Percentiles rank a stretch among this genome's conserved stretches.
phyloP scores from a whole-genome alignment of 2,888 invertebrate genomes.

The Xestia rhomboidea region DNA sequence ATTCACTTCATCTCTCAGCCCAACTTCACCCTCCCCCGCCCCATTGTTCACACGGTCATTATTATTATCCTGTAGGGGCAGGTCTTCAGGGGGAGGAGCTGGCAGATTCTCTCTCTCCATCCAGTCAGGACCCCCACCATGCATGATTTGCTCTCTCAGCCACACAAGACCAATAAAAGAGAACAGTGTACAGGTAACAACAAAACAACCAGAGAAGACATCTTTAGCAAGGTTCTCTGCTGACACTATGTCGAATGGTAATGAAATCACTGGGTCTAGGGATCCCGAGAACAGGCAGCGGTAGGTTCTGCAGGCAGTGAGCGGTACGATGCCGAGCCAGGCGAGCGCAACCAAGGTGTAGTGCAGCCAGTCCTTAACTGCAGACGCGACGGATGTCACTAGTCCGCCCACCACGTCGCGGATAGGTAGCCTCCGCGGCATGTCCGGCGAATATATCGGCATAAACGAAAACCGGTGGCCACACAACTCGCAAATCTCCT shows the following conservation, averaged over 20 bases:
- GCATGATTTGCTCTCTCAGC: conserved; percentile 99
- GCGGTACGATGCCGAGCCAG: conserved; percentile 99
- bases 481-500: conserved; percentile 99
- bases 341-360: conserved; percentile 99
- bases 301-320: conserved; percentile 99
- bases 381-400: conserved; percentile 96
- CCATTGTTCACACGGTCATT: conserved; percentile 87
- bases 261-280: conserved; percentile 95
- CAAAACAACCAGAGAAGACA: conserved; percentile 98
- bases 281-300: conserved; percentile 97
- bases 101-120: conserved; percentile 93
- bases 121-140: conserved; percentile 99
- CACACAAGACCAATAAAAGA: conserved; percentile 99
- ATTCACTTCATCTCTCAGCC: conserved; percentile 81
- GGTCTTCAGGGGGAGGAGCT: conserved; percentile 87
- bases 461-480: conserved; percentile 99
- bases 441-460: conserved; percentile 99
- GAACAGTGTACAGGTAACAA: conserved; percentile 98
- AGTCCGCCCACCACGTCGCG: conserved; percentile 97
- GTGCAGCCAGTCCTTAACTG: conserved; percentile 99
- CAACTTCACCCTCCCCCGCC: conserved; percentile 79
- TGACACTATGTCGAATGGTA: conserved; percentile 97
- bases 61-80: conserved; percentile 86
- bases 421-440: conserved; percentile 99
- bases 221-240: conserved; percentile 98